Conservation (phyloP, 2,113 vertebrate genomes). For the Proteles cristata region DNA sequence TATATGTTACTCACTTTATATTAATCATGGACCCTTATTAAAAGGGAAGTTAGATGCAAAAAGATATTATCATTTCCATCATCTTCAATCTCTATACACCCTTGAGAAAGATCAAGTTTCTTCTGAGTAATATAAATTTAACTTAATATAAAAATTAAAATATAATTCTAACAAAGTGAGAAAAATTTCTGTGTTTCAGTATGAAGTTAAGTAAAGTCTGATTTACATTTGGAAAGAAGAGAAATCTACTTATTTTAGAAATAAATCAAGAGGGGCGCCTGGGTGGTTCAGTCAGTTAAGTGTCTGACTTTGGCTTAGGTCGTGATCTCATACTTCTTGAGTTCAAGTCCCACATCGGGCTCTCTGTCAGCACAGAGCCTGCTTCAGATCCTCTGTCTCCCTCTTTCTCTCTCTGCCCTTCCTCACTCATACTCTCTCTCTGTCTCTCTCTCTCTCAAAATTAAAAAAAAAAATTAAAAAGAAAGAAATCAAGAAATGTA, state of each 20-base stretch:
- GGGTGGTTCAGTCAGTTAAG: too few species aligned
- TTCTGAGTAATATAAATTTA: constrained; percentile 1
- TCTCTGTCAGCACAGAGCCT: too few species aligned
- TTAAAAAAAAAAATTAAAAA: too few species aligned
- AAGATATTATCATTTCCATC: neutral
- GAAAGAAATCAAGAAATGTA: neutral
- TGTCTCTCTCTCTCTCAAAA: too few species aligned
- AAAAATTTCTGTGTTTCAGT: neutral
- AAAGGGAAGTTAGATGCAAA: neutral
- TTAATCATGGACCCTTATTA: neutral
- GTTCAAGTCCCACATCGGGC: too few species aligned
- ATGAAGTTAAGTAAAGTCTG: neutral
- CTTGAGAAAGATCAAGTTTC: neutral
- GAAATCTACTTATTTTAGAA: neutral
- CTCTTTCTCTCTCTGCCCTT: too few species aligned
- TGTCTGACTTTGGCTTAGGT: too few species aligned
- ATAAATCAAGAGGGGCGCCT: neutral
- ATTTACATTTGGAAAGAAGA: neutral
- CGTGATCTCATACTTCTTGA: too few species aligned
- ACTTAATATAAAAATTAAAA: constrained; percentile 7
- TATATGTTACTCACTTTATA: constrained; percentile 6
- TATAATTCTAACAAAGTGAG: neutral
- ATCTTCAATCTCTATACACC: neutral
- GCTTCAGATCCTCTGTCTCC: too few species aligned
- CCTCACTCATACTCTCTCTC: too few species aligned